Conservation (phyloP, 2,888 invertebrate genomes). For the Priocnemis perturbator region DNA sequence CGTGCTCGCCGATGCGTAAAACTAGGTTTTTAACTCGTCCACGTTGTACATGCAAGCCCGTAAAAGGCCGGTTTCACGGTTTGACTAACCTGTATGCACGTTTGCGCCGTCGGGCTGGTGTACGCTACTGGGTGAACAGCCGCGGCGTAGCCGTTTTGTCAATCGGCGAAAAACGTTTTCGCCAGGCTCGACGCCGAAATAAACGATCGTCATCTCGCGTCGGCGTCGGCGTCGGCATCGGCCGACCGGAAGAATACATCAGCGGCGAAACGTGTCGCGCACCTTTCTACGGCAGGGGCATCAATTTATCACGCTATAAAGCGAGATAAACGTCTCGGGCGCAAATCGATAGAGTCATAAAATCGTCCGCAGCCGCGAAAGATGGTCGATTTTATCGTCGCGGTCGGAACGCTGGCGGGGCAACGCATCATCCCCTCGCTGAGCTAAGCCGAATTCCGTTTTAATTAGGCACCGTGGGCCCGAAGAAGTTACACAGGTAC, state of each 20-base stretch:
- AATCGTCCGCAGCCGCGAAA: constrained; percentile 26
- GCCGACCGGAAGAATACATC: too few relatives aligned
- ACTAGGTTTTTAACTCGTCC: background rate
- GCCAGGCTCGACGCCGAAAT: too few relatives aligned
- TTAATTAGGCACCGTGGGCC: constrained; percentile 35
- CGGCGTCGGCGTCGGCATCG: too few relatives aligned
- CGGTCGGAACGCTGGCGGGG: constrained; percentile 12
- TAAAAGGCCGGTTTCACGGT: too few relatives aligned
- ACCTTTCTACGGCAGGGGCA: constrained; percentile 2
- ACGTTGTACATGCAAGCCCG: too few relatives aligned
- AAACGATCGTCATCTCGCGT: too few relatives aligned
- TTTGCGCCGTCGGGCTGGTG: too few relatives aligned
- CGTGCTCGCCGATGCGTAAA: constrained; percentile 6
- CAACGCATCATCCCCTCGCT: constrained; percentile 25
- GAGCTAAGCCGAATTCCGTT: constrained; percentile 29
- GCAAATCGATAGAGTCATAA: constrained; percentile 36
- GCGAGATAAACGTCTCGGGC: constrained; percentile 26
- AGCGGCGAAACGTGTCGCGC: background rate
- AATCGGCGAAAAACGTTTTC: too few relatives aligned
- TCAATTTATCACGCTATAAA: constrained; percentile 13
- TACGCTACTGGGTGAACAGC: too few relatives aligned
- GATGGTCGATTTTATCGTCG: constrained; percentile 25
- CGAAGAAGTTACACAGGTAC: constrained; percentile 27
- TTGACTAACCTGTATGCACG: too few relatives aligned
- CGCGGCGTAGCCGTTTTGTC: too few relatives aligned